phyloP scores from a whole-genome alignment of 1,140 invertebrate genomes.

The Pinna nobilis region DNA sequence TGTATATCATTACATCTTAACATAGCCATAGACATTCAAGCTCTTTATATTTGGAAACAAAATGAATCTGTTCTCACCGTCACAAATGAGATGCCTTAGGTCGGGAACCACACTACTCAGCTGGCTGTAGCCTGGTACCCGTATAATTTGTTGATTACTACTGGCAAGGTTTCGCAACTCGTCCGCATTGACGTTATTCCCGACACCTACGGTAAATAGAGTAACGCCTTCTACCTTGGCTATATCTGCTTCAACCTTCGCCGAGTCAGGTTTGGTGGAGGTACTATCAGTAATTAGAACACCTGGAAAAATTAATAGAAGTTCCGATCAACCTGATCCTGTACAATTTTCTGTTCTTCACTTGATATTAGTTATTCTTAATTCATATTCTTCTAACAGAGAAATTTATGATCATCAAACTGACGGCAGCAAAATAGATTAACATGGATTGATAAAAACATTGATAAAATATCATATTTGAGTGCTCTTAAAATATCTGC shows the following conservation, averaged over 20 bases:
- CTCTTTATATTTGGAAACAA: too few relatives aligned
- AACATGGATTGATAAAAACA: too few relatives aligned
- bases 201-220: constrained; percentile 35
- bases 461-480: too few relatives aligned
- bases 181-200: constrained; percentile 29
- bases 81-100: constrained; percentile 55
- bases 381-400: too few relatives aligned
- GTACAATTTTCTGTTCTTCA: not conserved
- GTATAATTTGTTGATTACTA: constrained; percentile 32
- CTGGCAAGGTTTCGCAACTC: constrained; percentile 52
- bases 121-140: constrained; percentile 37
- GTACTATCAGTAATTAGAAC: constrained; percentile 34
- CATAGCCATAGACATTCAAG: not conserved
- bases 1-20: not conserved
- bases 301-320: constrained; percentile 23
- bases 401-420: too few relatives aligned
- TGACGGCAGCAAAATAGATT: too few relatives aligned
- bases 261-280: constrained; percentile 17
- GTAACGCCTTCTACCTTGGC: constrained; percentile 32
- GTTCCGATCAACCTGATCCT: too few relatives aligned
- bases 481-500: too few relatives aligned
- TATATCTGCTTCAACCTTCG: constrained; percentile 19
- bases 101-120: constrained; percentile 42
- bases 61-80: too few relatives aligned
- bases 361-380: too few relatives aligned